phyloP scores from a whole-genome alignment of 2,797 vertebrate genomes.

The Urophycis tenuis region DNA sequence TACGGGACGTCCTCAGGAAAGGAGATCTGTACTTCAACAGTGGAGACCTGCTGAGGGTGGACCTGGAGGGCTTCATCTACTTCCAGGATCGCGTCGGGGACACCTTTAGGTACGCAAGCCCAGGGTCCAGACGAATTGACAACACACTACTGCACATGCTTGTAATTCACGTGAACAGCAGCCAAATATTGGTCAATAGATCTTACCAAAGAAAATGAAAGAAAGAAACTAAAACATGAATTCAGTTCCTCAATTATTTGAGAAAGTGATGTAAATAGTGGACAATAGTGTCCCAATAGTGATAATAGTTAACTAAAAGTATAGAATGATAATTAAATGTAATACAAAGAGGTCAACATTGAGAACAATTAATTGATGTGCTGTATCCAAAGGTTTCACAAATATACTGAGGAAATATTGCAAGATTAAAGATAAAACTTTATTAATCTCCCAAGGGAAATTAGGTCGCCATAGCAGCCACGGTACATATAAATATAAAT shows the following conservation, averaged over 20 bases:
- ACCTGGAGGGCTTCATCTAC: conserved; percentile 76
- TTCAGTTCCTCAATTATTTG: neutral
- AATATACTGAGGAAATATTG: neutral
- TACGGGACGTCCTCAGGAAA: conserved; percentile 67
- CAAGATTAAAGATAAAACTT: too few species aligned
- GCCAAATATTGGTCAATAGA: neutral
- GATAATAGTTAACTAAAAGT: neutral
- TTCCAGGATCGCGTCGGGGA: conserved; percentile 86
- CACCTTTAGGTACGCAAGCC: conserved; percentile 77
- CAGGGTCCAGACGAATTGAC: neutral
- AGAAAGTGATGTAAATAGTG: neutral
- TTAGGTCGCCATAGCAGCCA: too few species aligned
- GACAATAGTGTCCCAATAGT: too few species aligned
- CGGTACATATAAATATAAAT: too few species aligned
- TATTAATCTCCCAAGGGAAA: too few species aligned
- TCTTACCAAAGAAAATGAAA: neutral
- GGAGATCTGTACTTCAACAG: conserved; percentile 83
- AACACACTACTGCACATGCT: neutral
- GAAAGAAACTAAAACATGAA: too few species aligned
- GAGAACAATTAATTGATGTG: neutral
- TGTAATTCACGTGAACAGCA: neutral
- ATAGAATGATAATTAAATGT: neutral
- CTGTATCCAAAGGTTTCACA: too few species aligned
- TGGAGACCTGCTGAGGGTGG: conserved; percentile 76
- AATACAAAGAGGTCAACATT: neutral